Percentiles rank a stretch among this genome's conserved stretches.
Evolutionary conservation across 2,797 vertebrate genomes (phyloP).

Genomic region (Clarias laeviceps): DNA sequence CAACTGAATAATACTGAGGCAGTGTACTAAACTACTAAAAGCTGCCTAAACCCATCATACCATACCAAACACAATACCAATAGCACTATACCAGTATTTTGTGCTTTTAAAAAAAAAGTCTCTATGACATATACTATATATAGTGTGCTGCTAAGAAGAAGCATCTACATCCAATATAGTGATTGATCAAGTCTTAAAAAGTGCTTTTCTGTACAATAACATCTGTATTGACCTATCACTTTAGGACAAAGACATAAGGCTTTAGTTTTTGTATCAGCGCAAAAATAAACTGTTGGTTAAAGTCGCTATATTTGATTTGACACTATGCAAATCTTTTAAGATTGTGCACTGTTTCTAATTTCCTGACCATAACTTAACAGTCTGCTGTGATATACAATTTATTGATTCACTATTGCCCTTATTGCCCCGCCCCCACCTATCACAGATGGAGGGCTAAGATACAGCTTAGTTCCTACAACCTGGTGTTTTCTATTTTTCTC

Average conservation of each 20-base stretch:
- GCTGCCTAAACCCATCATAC: slow-evolving; percentile 7
- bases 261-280: neutral
- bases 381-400: neutral
- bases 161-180: neutral
- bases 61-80: neutral
- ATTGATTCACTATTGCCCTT: neutral
- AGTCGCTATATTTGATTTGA: neutral
- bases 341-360: neutral
- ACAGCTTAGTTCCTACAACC: neutral
- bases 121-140: too few relatives aligned
- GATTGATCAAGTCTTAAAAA: neutral
- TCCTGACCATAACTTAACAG: neutral
- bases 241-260: neutral
- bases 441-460: neutral
- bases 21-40: neutral
- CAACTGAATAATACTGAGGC: slow-evolving; percentile 32
- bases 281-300: neutral
- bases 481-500: neutral
- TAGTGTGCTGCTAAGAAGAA: neutral
- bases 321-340: neutral
- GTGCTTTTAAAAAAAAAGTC: neutral
- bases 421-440: neutral
- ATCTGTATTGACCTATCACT: slow-evolving; percentile 2
- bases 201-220: neutral
- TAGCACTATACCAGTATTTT: neutral